Conservation (phyloP, 2,797 vertebrate genomes). For the Cryptoblepharus egeriae region DNA sequence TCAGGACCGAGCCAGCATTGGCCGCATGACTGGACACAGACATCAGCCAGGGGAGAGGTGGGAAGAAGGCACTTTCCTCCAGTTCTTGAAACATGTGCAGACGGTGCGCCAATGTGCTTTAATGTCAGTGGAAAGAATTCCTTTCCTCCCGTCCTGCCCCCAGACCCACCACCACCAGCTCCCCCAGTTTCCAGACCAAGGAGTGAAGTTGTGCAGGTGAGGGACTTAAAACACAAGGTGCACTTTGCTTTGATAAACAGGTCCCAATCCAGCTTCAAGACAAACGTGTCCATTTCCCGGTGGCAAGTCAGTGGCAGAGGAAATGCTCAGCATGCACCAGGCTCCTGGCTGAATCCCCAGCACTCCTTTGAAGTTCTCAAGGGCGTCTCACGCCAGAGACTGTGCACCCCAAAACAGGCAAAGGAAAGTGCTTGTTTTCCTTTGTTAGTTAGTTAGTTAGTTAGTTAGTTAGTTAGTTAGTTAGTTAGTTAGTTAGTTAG, state of each 20-base stretch:
- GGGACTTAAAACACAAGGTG: background rate
- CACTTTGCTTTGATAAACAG: no score
- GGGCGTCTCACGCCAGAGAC: background rate
- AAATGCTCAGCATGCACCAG: background rate
- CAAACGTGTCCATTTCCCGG: background rate
- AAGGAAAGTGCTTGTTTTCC: background rate
- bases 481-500: no score
- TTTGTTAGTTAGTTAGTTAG: no score
- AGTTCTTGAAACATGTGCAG: no score
- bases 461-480: no score
- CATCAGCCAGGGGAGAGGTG: background rate
- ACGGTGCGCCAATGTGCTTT: no score
- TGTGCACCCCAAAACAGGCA: no score
- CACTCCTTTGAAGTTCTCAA: background rate
- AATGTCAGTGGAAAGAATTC: background rate
- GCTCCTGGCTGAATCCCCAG: no score
- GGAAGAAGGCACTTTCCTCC: background rate
- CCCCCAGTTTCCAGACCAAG: background rate
- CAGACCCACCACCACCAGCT: background rate
- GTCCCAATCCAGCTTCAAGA: background rate
- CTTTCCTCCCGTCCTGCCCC: background rate
- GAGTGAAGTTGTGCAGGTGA: background rate
- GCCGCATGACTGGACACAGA: fast-evolving
- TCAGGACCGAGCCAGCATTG: background rate
- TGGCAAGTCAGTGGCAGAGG: no score